These are phyloP conservation scores for Chloropsis hardwickii DNA, from an alignment of 2,113 vertebrate species.

Conservation along the genomic window DNA sequence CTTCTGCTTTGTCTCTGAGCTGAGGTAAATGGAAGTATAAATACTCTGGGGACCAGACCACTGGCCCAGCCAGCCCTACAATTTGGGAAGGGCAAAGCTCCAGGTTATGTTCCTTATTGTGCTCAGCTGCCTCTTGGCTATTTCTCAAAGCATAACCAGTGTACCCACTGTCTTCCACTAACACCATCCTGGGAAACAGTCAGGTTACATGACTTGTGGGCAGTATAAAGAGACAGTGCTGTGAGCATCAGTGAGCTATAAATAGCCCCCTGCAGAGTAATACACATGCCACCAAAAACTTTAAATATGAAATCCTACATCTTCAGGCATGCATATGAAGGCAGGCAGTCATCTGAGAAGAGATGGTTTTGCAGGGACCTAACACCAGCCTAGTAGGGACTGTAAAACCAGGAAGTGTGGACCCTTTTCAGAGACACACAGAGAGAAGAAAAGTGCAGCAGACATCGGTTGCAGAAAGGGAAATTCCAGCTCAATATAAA, in stretches of 20 bases:
- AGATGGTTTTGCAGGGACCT: background rate
- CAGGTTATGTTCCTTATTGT: background rate
- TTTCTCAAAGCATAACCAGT: background rate
- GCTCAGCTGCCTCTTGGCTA: background rate
- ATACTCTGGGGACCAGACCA: background rate
- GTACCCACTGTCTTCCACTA: background rate
- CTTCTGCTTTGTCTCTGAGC: background rate
- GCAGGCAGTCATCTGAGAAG: background rate
- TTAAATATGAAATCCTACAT: background rate
- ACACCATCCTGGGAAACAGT: background rate
- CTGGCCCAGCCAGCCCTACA: slow-evolving; percentile 7
- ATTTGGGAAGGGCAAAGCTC: slow-evolving; percentile 21
- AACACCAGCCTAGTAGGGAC: background rate
- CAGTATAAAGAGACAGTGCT: background rate
- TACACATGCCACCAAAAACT: background rate
- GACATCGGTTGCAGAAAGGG: background rate
- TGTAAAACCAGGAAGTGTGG: background rate
- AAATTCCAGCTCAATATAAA: background rate
- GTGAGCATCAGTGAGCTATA: background rate
- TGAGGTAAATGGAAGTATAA: slow-evolving; percentile 23
- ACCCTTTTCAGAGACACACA: background rate
- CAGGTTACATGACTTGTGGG: background rate
- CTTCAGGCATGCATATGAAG: background rate
- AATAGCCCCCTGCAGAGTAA: background rate
- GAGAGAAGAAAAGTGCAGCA: background rate